phyloP scores from a whole-genome alignment of 2,113 vertebrate genomes.

The Gorsachius goisagi region DNA sequence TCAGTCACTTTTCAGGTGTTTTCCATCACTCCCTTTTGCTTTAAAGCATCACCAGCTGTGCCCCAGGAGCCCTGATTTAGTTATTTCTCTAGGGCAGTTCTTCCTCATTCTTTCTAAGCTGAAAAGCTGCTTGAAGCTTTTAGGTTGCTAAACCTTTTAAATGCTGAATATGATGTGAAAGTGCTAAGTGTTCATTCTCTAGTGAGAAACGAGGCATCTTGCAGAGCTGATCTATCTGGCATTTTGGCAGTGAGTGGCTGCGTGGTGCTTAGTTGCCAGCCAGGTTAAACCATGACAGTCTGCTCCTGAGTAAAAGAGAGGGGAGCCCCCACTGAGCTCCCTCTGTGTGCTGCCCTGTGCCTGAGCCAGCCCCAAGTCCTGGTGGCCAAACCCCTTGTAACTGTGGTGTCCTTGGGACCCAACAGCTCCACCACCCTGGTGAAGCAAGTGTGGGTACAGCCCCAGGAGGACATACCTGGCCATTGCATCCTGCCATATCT shows the following conservation, averaged over 20 bases:
- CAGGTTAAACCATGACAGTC: not conserved
- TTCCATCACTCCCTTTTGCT: not conserved
- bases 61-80: not conserved
- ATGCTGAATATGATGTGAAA: not conserved
- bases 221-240: not conserved
- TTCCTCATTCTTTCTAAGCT: not conserved
- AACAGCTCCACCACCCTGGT: accelerated
- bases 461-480: not conserved
- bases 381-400: not conserved
- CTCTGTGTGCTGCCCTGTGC: accelerated
- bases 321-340: not conserved
- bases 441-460: accelerated
- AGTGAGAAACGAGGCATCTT: not conserved
- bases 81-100: not conserved
- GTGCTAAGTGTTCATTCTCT: not conserved
- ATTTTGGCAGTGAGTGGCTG: not conserved
- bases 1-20: not conserved
- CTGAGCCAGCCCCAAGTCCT: not conserved
- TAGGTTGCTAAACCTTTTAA: not conserved
- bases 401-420: accelerated
- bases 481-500: not conserved
- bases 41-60: not conserved
- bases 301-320: not conserved
- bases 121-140: not conserved
- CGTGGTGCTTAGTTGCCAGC: too few species aligned